Evolutionary conservation across 2,113 vertebrate genomes (phyloP).

Genomic region (Nycticorax nycticorax): DNA sequence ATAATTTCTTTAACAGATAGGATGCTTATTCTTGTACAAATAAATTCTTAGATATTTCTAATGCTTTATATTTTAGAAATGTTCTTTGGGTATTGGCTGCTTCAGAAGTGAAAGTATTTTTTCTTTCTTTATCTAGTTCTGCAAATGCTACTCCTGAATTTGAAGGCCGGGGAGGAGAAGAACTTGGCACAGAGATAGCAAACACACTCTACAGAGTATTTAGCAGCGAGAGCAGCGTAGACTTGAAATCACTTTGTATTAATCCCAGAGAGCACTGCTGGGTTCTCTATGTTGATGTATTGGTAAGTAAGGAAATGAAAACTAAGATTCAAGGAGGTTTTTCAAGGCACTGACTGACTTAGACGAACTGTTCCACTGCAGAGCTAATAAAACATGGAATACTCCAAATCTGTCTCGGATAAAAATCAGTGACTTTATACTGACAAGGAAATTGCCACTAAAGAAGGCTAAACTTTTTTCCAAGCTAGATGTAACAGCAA

Average conservation of each 20-base stretch:
- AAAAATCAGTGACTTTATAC: background rate
- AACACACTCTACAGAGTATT: constrained; percentile 92
- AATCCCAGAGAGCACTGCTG: constrained; percentile 92
- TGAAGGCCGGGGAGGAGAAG: constrained; percentile 95
- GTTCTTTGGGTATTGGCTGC: background rate
- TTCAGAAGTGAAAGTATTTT: background rate
- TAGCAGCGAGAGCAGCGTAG: constrained; percentile 83
- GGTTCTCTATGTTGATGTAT: constrained; percentile 95
- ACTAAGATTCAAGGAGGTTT: background rate
- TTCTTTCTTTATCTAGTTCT: constrained; percentile 78
- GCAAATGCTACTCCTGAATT: constrained; percentile 95
- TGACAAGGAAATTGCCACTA: background rate
- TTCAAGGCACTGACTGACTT: background rate
- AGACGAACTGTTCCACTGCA: background rate
- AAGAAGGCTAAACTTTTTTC: background rate
- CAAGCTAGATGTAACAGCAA: background rate
- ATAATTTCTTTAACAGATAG: background rate
- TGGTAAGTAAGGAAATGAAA: constrained; percentile 79
- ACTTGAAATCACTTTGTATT: constrained; percentile 86
- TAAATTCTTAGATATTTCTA: background rate
- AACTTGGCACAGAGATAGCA: constrained; percentile 89
- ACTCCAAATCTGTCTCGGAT: background rate
- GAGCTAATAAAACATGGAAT: background rate
- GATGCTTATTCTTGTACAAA: background rate
- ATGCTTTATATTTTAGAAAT: background rate